Base-by-base conservation (phyloP, 2,113 vertebrate genomes). In the Lepus europaeus region DNA sequence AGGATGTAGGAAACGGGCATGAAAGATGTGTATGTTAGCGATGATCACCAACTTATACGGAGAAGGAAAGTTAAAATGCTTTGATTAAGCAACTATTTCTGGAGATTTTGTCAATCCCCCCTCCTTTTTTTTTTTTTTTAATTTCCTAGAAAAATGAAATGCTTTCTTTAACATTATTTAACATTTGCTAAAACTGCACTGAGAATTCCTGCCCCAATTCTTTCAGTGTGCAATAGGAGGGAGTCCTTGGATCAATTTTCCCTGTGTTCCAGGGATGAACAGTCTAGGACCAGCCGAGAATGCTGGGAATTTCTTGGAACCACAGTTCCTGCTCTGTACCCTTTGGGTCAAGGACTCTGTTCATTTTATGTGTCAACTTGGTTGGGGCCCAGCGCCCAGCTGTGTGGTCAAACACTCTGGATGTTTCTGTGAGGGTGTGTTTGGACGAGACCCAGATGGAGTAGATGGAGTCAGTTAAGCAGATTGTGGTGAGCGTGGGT, bases 141-240 rank as follows among this genome's bases (percentile, higher is more conserved):
- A 79, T 49, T 39, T 33, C 10, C 31, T 27, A 9, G 45, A 91
- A 31, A 87, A 80, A 36, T 76, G 29, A 36, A 95, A 76, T 49
- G 16, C 36, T 84, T 70, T 92, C 61, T 76, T 94, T 70, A 93
- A 82, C 64, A 64, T 85, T 93, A 72, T 66, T 91, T 82, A 91
- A 83, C 45, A 17, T 85, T 90, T 83, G 68, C 9, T 61, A 76
- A 87, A 87, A 12, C 53, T 59, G 14, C 72, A 72, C 23, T 96
- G 86, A 49, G 76, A 87, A 92, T 88, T 59, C 19, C 78, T 92
- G 72, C 23, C 79, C 63, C 53, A 88, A 9, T 85, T 90, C 45
- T 95, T 70, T 90, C 45, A 29, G 20, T 19, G 19, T 63, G 68
- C 59, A 51, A 36, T 56, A 74, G 80, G 53, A 84, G 64, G n/a